Conservation (phyloP, 2,888 invertebrate species). For the Automeris io region DNA sequence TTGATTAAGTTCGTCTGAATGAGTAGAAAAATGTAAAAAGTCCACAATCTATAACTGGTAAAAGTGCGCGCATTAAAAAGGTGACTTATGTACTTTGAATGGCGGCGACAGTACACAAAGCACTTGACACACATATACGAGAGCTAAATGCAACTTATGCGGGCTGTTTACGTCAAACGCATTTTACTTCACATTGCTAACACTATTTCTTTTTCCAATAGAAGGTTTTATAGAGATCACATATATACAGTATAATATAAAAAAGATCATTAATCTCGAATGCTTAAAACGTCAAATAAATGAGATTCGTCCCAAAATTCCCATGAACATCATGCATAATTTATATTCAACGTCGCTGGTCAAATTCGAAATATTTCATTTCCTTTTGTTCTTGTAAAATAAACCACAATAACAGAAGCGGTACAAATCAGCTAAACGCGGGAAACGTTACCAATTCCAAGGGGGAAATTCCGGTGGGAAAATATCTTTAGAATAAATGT, state of each 20-base stretch:
- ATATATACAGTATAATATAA: no score
- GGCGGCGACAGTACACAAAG: slow-evolving; percentile 7
- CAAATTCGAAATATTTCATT: slow-evolving; percentile 47
- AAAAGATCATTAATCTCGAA: no score
- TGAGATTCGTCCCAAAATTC: no score
- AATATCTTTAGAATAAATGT: slow-evolving; percentile 70
- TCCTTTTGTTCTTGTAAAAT: slow-evolving; percentile 49
- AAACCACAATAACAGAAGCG: slow-evolving; percentile 53
- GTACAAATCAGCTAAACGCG: slow-evolving; percentile 65
- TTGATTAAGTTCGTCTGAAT: no score
- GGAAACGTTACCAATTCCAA: slow-evolving; percentile 64
- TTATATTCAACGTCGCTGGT: slow-evolving; percentile 43
- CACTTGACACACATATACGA: slow-evolving; percentile 26
- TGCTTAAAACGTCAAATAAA: no score
- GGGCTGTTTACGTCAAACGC: slow-evolving; percentile 29
- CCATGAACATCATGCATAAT: slow-evolving; percentile 30
- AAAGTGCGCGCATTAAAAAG: background rate
- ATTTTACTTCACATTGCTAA: slow-evolving; percentile 20
- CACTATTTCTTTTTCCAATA: no score
- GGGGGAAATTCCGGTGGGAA: slow-evolving; percentile 65
- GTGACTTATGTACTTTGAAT: slow-evolving; percentile 1
- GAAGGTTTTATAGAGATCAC: no score
- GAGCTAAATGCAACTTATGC: slow-evolving; percentile 19
- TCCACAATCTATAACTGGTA: no score
- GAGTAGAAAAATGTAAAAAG: no score